A percentile compares a stretch with the other conserved stretches of the same genome.
These are phyloP conservation scores for Epistrophella euchroma DNA, from an alignment of 2,888 invertebrate genomes.

Conservation along the genomic window DNA sequence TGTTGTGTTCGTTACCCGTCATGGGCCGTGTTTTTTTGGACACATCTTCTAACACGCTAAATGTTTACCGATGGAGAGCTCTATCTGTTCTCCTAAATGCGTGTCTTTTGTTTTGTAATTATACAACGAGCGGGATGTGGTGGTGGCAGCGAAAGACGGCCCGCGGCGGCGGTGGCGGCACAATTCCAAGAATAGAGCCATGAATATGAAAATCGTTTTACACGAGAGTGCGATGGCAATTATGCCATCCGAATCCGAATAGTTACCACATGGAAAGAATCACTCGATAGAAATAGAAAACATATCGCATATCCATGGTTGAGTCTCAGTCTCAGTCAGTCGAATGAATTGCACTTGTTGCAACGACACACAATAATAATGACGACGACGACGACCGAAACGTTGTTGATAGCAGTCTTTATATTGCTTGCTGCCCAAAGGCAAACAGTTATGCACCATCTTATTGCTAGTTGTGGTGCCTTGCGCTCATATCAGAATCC, in stretches of 20 bases:
- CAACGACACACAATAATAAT: conserved; percentile 44
- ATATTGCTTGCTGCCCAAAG: conserved; percentile 27
- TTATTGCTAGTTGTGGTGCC: neutral
- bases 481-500: conserved; percentile 46
- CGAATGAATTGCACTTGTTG: conserved; percentile 76
- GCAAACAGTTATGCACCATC: conserved; percentile 27
- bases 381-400: conserved; percentile 2
- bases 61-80: conserved; percentile 65
- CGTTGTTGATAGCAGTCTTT: conserved; percentile 29
- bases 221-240: conserved; percentile 65
- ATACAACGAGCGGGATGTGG: conserved; percentile 31
- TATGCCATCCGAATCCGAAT: conserved; percentile 72
- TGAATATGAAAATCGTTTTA: conserved; percentile 72
- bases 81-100: conserved; percentile 44
- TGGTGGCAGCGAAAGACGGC: neutral
- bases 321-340: conserved; percentile 63
- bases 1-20: conserved; percentile 54
- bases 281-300: conserved; percentile 75
- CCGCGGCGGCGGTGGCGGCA: neutral
- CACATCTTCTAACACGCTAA: conserved; percentile 34
- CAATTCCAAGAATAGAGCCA: conserved; percentile 70
- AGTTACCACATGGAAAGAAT: conserved; percentile 75
- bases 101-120: conserved; percentile 72
- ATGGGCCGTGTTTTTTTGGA: conserved; percentile 42
- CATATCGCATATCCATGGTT: conserved; percentile 74